These are phyloP conservation scores for Phaenicophaeus curvirostris DNA, from an alignment of 2,797 vertebrate genomes.

Conservation along the genomic window DNA sequence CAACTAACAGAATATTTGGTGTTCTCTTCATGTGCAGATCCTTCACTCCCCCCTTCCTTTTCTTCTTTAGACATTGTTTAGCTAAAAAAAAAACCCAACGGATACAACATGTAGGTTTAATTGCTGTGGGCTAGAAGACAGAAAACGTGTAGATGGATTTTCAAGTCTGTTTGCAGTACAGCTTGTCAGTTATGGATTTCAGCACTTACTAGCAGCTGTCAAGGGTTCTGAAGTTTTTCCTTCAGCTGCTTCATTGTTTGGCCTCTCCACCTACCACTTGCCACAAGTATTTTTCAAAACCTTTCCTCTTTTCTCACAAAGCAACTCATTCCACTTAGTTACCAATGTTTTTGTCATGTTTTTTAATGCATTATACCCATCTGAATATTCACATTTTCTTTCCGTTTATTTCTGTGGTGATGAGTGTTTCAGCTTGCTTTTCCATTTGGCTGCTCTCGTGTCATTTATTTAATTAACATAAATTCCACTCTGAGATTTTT, in stretches of 20 bases:
- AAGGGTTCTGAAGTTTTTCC: background rate
- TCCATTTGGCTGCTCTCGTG: background rate
- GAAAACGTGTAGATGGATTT: background rate
- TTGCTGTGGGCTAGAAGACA: background rate
- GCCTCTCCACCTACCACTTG: background rate
- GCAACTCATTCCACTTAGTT: background rate
- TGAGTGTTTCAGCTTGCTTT: background rate
- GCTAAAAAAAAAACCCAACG: background rate
- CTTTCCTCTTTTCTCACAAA: background rate
- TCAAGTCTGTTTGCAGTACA: background rate
- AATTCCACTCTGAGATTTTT: background rate
- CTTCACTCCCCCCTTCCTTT: background rate
- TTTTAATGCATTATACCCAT: background rate
- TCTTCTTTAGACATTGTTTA: background rate
- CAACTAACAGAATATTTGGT: background rate
- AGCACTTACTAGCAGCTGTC: background rate
- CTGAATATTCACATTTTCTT: background rate
- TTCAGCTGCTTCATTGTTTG: background rate
- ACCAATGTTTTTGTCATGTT: background rate
- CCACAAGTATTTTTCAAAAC: background rate
- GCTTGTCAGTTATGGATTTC: background rate
- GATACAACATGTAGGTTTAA: background rate
- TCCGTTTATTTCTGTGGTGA: background rate
- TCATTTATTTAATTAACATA: background rate
- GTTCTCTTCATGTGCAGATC: background rate